Percentiles rank a stretch among this genome's conserved stretches.
These are phyloP conservation scores for Leptinotarsa juncta DNA, from an alignment of 2,888 invertebrate genomes.

Conservation along the genomic window DNA sequence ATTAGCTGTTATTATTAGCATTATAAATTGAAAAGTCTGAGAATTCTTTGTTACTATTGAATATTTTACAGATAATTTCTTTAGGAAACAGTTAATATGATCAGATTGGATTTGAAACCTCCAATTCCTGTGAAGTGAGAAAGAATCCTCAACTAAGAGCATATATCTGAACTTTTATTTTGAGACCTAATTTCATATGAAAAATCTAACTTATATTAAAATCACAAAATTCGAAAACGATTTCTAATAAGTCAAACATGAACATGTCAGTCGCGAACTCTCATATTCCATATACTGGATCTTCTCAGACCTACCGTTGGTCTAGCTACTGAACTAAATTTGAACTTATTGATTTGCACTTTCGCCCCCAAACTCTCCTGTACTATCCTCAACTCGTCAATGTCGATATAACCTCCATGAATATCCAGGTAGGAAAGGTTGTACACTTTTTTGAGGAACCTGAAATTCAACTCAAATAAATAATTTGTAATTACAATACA, in stretches of 20 bases:
- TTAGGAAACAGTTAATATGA: not conserved
- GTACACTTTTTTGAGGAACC: constrained; percentile 70
- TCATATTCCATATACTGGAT: constrained; percentile 90
- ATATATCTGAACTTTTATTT: constrained; percentile 1
- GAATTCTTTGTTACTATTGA: too few relatives aligned
- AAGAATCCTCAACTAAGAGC: not conserved
- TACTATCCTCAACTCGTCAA: constrained; percentile 67
- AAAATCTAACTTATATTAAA: constrained; percentile 34
- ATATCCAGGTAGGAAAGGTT: constrained; percentile 82
- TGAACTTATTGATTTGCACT: constrained; percentile 78
- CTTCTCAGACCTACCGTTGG: constrained; percentile 89
- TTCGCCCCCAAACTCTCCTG: constrained; percentile 69
- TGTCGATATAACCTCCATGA: constrained; percentile 84
- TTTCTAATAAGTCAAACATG: constrained; percentile 16
- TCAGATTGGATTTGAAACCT: not conserved
- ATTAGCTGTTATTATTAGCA: too few relatives aligned
- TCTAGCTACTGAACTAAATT: constrained; percentile 87
- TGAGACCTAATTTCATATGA: not conserved
- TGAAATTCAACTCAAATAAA: constrained; percentile 33
- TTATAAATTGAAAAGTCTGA: too few relatives aligned
- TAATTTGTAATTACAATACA: not conserved
- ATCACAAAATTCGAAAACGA: constrained; percentile 40
- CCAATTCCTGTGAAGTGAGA: not conserved
- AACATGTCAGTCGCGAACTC: constrained; percentile 77
- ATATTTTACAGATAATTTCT: not conserved